Evolutionary conservation across 2,113 vertebrate species (phyloP).

Genomic region (Sarotherodon lohbergeri): DNA sequence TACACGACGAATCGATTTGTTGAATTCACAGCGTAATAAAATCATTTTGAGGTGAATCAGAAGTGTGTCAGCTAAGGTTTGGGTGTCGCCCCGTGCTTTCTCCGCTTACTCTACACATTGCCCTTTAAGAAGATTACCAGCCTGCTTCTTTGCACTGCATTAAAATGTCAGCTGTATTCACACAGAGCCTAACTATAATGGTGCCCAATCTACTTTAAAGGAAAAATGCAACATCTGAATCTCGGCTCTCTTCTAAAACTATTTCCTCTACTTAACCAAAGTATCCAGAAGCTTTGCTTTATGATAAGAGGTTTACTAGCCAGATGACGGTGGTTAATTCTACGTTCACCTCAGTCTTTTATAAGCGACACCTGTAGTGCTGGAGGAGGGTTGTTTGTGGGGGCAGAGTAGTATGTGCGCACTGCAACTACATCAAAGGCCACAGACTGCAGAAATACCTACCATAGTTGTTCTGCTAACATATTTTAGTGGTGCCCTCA

Average conservation of each 20-base stretch:
- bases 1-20: not conserved
- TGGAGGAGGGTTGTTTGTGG: not conserved
- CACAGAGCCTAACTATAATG: not conserved
- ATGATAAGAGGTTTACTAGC: not conserved
- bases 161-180: not conserved
- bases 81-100: not conserved
- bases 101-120: not conserved
- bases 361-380: constrained; percentile 3
- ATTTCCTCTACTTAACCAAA: not conserved
- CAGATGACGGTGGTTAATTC: not conserved
- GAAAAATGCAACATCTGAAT: not conserved
- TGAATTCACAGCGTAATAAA: not conserved
- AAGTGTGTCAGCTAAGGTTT: not conserved
- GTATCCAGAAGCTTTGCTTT: not conserved
- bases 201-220: not conserved
- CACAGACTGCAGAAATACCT: not conserved
- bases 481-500: not conserved
- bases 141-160: not conserved
- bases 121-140: not conserved
- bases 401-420: not conserved
- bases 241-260: not conserved
- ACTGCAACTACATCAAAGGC: not conserved
- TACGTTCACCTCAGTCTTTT: not conserved
- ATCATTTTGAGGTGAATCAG: not conserved
- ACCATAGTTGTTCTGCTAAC: not conserved